These are phyloP conservation scores for Pygoscelis antarcticus DNA, from an alignment of 2,113 vertebrate genomes.

Conservation along the genomic window DNA sequence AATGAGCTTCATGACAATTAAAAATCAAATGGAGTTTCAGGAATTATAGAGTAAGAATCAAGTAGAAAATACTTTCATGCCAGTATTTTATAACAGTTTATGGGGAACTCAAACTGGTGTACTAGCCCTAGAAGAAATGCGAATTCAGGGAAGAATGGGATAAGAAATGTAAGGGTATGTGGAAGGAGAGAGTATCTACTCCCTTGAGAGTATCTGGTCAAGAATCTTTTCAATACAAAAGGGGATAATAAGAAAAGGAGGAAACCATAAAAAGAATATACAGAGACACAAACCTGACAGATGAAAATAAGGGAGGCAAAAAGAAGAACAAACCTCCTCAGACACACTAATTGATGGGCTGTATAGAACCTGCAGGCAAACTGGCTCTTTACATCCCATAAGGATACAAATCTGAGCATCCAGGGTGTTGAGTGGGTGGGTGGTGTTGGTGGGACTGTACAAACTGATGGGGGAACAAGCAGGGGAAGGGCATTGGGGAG, in stretches of 20 bases:
- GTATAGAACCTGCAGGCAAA: neutral
- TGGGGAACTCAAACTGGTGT: neutral
- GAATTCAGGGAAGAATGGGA: neutral
- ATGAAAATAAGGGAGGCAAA: neutral
- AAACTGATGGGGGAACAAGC: neutral
- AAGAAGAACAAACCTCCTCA: neutral
- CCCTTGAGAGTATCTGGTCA: neutral
- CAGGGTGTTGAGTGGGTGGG: neutral
- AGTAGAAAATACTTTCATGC: neutral
- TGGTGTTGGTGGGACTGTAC: neutral
- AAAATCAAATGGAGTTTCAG: neutral
- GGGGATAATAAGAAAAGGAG: neutral
- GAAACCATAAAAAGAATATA: neutral
- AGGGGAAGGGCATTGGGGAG: neutral
- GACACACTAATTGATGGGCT: neutral
- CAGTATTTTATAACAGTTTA: neutral
- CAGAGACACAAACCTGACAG: neutral
- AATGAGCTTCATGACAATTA: neutral
- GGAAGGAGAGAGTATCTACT: neutral
- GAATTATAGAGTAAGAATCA: neutral
- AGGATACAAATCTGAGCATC: neutral
- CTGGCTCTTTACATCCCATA: neutral
- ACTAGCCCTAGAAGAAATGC: neutral
- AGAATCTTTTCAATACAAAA: neutral
- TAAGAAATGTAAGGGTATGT: neutral